Conservation (phyloP, 2,888 invertebrate genomes). For the Seira ritae region DNA sequence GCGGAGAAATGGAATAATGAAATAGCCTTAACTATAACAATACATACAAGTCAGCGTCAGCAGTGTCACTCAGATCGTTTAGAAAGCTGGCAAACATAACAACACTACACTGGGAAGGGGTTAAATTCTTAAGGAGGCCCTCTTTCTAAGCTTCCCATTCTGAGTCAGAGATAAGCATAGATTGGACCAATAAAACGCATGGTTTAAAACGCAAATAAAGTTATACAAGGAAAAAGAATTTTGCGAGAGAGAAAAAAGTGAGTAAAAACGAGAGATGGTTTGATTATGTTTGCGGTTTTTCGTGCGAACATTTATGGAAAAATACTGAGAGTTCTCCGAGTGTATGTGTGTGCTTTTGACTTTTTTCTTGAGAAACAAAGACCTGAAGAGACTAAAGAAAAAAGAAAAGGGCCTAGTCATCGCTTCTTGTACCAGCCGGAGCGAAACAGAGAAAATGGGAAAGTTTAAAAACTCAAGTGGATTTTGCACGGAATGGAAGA, state of each 20-base stretch:
- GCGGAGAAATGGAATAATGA: slow-evolving; percentile 9
- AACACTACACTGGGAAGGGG: no score
- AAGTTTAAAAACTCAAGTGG: slow-evolving; percentile 48
- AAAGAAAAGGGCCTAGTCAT: neutral
- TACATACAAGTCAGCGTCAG: no score
- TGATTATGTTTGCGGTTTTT: slow-evolving; percentile 54
- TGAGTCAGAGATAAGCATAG: neutral
- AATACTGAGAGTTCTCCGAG: neutral
- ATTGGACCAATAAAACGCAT: slow-evolving; percentile 15
- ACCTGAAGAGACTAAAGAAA: neutral
- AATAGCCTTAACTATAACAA: no score
- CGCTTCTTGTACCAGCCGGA: neutral
- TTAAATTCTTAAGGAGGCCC: no score
- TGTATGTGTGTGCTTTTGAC: neutral
- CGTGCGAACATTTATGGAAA: slow-evolving; percentile 30
- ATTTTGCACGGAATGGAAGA: slow-evolving; percentile 30
- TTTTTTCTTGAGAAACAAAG: slow-evolving; percentile 33
- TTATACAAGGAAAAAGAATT: slow-evolving; percentile 12
- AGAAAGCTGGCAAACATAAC: no score
- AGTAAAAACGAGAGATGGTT: slow-evolving; percentile 29
- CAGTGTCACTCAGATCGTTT: no score
- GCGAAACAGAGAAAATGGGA: slow-evolving; percentile 15
- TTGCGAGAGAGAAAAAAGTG: slow-evolving; percentile 2
- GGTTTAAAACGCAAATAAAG: slow-evolving; percentile 18
- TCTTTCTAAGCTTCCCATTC: no score